Evolutionary conservation across 1,140 invertebrate species (phyloP), one percentile per base, ranked within the genome.

Genomic region (Heliconius hermathena): DNA sequence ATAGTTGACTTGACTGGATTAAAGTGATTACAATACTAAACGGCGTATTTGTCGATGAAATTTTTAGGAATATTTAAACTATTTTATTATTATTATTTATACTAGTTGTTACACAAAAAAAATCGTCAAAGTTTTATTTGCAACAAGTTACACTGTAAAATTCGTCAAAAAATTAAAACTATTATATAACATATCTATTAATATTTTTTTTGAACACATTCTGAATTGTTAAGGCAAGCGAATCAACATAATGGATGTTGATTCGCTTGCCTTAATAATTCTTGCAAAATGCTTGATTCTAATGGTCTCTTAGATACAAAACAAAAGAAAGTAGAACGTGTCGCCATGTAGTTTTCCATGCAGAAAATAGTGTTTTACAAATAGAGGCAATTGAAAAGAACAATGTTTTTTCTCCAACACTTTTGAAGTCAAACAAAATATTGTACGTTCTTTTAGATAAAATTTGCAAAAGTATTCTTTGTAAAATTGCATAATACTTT

Each of bases 371-470:
- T 71, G 29, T 71, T 71, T 71, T 20, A 38, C 70, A 71, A 71
- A 71, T 71, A 71, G 70, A 71, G 33, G 70, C 70, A 71, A 71
- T 71, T 71, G 70, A 71, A 71, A 71, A 71, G 70, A 71, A 71
- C 70, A 72, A 38, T 72, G 71, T 72, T 41, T 72, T 41, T 72
- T 72, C 71, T 38, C 71, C 60, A 22, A 66, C 60, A 66, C 60
- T 66, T 66, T 66, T 66, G 22, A 66, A 66, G 22, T 66, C 60
- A 66, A 66, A 66, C 60, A 66, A 26, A 26, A 66, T 66, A 66
- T 60, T 60, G 57, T 60, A 60, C 60, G 22, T 29, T 66, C 60
- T 29, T 66, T 66, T 66, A 13, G 11, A 66, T 66, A 1, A 29
- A 29, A 66, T 66, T 66, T 66, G 60, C 13, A 66, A 29, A 29